Evolutionary conservation across 2,113 vertebrate species (phyloP), one percentile per base, ranked within the genome.

Genomic region (Cariama cristata): DNA sequence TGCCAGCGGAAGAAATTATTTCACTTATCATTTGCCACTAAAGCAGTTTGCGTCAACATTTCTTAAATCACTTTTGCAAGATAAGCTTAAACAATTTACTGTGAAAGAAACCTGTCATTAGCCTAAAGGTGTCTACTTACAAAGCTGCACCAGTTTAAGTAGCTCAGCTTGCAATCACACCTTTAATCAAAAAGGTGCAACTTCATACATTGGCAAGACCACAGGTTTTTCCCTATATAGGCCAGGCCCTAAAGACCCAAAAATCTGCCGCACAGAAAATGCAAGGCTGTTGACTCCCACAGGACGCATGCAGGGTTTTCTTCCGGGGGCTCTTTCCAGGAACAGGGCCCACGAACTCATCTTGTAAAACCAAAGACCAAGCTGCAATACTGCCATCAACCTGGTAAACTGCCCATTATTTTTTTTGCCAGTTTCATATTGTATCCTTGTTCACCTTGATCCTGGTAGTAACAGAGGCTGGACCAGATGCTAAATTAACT

Each of bases 201-300:
- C 42, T 56, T 50, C 59, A 49, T 10, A n/a, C 45, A 42, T 1
- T 19, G 71, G 13, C 58, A 49, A 35, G 58, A 55, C 45, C 19
- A 49, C 16, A 28, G 58, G 21, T 55, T 42, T 24, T 77, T 72
- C 40, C 40, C 14, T 22, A 5, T 8, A 60, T 1, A 40, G 42
- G 32, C 22, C 38, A 89, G 40, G 40, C 11, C 62, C 35, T 24
- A 38, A 63, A 58, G 44, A 49, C 13, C 18, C 11, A 3, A 14
- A 53, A 55, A 27, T 15, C 56, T 19, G 14, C 35, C 40, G 30
- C 22, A 11, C 0, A 0, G 40, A 33, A 21, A 42, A 21, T 0
- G 8, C 11, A 27, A 28, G 33, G 26, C 22, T 5, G 8, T 3
- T 59, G 42, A 8, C 18, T 32, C 14, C 13, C 0, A 0, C 1